A percentile compares a stretch with the other conserved stretches of the same genome.
Conservation (phyloP, 2,797 vertebrate species). For the Natrix natrix region DNA sequence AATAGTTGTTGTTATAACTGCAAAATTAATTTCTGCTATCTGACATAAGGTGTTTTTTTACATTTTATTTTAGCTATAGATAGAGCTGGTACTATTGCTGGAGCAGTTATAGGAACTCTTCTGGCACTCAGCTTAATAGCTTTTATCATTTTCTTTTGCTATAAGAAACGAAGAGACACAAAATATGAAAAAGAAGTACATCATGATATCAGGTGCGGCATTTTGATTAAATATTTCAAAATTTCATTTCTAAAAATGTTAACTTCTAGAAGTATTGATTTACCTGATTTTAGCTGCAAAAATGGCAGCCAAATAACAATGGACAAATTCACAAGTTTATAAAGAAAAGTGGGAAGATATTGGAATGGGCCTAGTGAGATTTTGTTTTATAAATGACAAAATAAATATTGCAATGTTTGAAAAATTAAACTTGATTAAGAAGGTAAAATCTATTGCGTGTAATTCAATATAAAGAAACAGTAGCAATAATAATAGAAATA, state of each 20-base stretch:
- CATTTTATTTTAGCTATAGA: constrained; percentile 79
- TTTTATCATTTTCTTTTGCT: constrained; percentile 85
- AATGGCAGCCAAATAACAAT: background rate
- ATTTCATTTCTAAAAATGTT: background rate
- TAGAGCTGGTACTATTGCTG: constrained; percentile 83
- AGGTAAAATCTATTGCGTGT: background rate
- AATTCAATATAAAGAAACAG: background rate
- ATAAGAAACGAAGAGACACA: constrained; percentile 85
- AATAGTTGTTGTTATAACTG: background rate
- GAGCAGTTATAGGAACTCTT: constrained; percentile 81
- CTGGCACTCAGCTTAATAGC: constrained; percentile 81
- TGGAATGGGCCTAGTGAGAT: background rate
- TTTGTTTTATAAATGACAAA: background rate
- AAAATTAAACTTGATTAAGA: background rate
- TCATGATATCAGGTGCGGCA: constrained; percentile 91
- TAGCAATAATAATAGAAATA: background rate
- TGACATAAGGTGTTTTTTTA: background rate
- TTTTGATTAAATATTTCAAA: background rate
- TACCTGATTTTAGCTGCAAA: background rate
- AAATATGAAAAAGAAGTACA: constrained; percentile 98
- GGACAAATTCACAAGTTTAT: background rate
- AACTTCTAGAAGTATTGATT: background rate
- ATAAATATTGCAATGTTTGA: background rate
- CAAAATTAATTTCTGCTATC: background rate
- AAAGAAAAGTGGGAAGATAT: background rate